phyloP scores from a whole-genome alignment of 2,888 invertebrate genomes.

The Leptopilina syphax region DNA sequence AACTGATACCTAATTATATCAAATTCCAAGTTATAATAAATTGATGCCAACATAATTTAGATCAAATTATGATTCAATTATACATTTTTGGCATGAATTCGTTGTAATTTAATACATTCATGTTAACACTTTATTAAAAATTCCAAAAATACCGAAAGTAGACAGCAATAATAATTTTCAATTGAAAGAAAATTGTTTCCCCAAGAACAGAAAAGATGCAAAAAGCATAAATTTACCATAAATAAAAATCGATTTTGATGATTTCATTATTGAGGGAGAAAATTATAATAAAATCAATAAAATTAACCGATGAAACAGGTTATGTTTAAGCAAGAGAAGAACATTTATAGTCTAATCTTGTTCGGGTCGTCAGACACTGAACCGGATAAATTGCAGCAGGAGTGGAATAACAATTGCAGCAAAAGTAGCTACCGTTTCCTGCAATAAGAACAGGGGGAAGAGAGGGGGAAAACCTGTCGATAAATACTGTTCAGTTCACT shows the following conservation, averaged over 20 bases:
- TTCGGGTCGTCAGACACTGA: slow-evolving; percentile 25
- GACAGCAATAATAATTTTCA: too few species aligned
- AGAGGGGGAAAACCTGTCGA: slow-evolving; percentile 17
- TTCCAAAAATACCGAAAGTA: too few species aligned
- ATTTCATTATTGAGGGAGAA: neutral
- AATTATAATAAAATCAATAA: neutral
- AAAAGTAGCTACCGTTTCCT: slow-evolving; percentile 26
- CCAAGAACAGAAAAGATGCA: too few species aligned
- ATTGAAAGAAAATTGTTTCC: too few species aligned
- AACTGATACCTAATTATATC: too few species aligned
- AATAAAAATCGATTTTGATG: neutral
- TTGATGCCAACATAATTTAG: too few species aligned
- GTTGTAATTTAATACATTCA: too few species aligned
- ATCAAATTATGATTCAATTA: too few species aligned
- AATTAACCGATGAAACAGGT: neutral
- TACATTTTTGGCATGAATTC: too few species aligned
- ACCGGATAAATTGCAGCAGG: slow-evolving; percentile 52
- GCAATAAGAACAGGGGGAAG: neutral
- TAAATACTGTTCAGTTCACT: slow-evolving; percentile 12
- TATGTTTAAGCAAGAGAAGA: neutral
- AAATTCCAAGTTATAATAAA: too few species aligned
- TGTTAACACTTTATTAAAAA: too few species aligned
- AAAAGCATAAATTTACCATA: too few species aligned
- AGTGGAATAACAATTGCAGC: slow-evolving; percentile 52
- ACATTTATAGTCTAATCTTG: slow-evolving; percentile 9